Base-by-base conservation (phyloP, 2,113 vertebrate species). In the Brachirus orientalis region DNA sequence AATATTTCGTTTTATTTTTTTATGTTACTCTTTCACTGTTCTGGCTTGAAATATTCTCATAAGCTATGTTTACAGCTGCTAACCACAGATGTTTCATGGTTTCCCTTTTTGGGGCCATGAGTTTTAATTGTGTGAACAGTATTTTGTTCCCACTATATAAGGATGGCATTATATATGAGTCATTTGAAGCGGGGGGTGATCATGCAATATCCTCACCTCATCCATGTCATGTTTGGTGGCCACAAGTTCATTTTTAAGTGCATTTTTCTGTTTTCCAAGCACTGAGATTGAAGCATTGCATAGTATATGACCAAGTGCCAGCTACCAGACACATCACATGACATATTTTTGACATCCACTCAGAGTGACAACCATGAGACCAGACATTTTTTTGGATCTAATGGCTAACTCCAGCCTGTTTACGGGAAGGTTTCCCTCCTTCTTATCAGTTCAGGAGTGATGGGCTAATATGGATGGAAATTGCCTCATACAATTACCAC, bases 381-480 rank as follows among this genome's bases (percentile, higher is more conserved):
- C 51, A 53, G 57, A 40, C 38, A 69, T 78, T 84, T 81, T 81
- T 76, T 75, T 40, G 9, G 74, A 69, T 87, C 66, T 77, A 77
- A 85, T 79, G 61, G 71, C 61, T 78, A 83, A 82, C 71, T 73
- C 52, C 18, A 68, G 66, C 19, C 37, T 17, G 64, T 77, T 72
- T 75, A 82, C 64, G 76, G 68, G 72, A 79, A 59, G 53, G 48
- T 79, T 74, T 73, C 35, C 53, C 47, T 28, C 59, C 57, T 69
- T 52, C 69, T 87, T 89, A 88, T 88, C 87, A 70, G 64, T 51
- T 46, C 50, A 46, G 63, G 73, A 77, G 74, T 75, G 53, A 73
- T 65, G 58, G 68, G 72, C 52, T 77, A 79, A 85, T 86, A 72
- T 41, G 48, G 72, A 81, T 86, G 71, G 70, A 87, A 88, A 88